A percentile compares a stretch with the other conserved stretches of the same genome.
phyloP scores from a whole-genome alignment of 2,888 invertebrate species.

The Arenicola marina region DNA sequence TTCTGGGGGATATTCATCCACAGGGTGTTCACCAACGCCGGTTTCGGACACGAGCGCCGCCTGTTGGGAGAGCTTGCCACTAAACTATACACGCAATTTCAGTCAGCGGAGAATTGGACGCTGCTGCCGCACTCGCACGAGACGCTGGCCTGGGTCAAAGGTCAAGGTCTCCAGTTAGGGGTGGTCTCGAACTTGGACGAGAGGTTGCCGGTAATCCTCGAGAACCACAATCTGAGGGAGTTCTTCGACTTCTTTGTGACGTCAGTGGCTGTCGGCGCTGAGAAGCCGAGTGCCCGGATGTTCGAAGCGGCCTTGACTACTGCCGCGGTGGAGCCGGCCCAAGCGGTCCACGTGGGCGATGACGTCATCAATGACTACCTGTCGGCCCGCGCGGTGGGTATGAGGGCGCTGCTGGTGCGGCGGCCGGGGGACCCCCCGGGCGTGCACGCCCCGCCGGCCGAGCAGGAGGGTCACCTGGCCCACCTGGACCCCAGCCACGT shows the following conservation, averaged over 20 bases:
- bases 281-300: conserved; percentile 77
- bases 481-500: too few relatives aligned
- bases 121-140: conserved; percentile 56
- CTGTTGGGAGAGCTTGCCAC: conserved; percentile 43
- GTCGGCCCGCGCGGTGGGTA: conserved; percentile 75
- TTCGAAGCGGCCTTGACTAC: conserved; percentile 70
- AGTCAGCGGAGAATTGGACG: conserved; percentile 76
- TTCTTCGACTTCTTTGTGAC: conserved; percentile 81
- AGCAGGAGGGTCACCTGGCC: too few relatives aligned
- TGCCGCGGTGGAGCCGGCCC: conserved; percentile 64
- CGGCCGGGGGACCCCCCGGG: too few relatives aligned
- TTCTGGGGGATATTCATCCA: conserved; percentile 82
- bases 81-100: conserved; percentile 67
- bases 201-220: conserved; percentile 72
- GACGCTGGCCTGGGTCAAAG: conserved; percentile 29
- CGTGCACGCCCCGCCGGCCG: too few relatives aligned
- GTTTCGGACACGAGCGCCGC: conserved; percentile 32
- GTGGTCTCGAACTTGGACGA: conserved; percentile 90
- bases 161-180: conserved; percentile 65
- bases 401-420: background rate
- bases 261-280: conserved; percentile 75
- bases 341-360: conserved; percentile 85
- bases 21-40: conserved; percentile 68
- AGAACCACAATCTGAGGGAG: conserved; percentile 70
- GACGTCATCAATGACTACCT: conserved; percentile 75